Conservation (phyloP, 2,113 vertebrate species). For the Myodes glareolus region DNA sequence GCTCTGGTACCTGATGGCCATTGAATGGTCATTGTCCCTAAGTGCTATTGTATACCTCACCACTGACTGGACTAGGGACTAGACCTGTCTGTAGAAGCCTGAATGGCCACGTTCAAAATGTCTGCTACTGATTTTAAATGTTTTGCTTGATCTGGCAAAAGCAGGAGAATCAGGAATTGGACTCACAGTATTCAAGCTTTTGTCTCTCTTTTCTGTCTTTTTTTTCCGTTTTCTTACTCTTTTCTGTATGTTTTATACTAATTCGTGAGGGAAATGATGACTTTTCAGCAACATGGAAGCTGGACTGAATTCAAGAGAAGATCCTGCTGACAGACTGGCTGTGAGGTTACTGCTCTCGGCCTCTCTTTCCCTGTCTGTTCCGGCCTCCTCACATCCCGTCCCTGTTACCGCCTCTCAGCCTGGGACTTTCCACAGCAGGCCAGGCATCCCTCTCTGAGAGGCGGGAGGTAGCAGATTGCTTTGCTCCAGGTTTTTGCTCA, state of each 20-base stretch:
- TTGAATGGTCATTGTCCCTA: constrained; percentile 68
- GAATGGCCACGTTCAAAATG: constrained; percentile 68
- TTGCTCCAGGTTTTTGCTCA: constrained; percentile 63
- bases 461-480: constrained; percentile 69
- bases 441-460: not conserved
- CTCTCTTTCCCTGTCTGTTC: not conserved
- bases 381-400: not conserved
- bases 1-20: constrained; percentile 64
- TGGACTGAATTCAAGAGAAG: constrained; percentile 61
- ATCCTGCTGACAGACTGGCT: not conserved
- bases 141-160: constrained; percentile 63
- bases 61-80: constrained; percentile 21
- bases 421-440: not conserved
- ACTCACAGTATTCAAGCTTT: not conserved
- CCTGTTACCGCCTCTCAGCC: constrained; percentile 27
- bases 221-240: constrained; percentile 45
- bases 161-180: constrained; percentile 34
- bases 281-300: constrained; percentile 55
- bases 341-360: not conserved
- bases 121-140: constrained; percentile 63
- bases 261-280: constrained; percentile 55
- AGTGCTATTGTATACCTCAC: constrained; percentile 64
- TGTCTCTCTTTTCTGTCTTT: not conserved
- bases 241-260: constrained; percentile 54
- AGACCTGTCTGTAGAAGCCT: constrained; percentile 36